These are phyloP conservation scores for Thera obeliscata DNA, from an alignment of 2,888 invertebrate genomes.

Conservation along the genomic window DNA sequence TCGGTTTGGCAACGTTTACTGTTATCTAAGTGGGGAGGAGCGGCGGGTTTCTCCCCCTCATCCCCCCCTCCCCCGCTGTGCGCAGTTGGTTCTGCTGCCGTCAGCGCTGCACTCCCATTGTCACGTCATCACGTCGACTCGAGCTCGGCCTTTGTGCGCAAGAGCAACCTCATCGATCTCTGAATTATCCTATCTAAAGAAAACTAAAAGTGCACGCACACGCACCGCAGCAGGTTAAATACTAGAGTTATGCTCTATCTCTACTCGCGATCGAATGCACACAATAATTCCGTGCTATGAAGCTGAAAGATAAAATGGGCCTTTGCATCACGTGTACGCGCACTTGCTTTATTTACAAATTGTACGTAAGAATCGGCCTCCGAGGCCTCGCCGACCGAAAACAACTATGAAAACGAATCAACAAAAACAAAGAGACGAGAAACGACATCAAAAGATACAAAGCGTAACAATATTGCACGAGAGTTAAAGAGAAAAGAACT, in stretches of 20 bases:
- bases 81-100: constrained; percentile 37
- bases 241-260: constrained; percentile 35
- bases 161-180: constrained; percentile 35
- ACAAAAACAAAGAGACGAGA: constrained; percentile 58
- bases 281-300: constrained; percentile 33
- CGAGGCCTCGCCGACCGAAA: constrained; percentile 64
- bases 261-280: constrained; percentile 38
- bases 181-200: constrained; percentile 39
- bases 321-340: constrained; percentile 36
- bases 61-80: constrained; percentile 43
- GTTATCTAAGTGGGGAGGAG: constrained; percentile 65
- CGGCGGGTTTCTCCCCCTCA: not conserved
- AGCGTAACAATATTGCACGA: constrained; percentile 83
- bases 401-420: constrained; percentile 56
- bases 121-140: constrained; percentile 34
- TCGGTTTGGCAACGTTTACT: constrained; percentile 79
- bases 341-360: constrained; percentile 38
- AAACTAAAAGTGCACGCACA: constrained; percentile 42
- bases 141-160: constrained; percentile 40
- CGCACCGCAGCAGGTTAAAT: constrained; percentile 29
- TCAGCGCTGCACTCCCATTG: constrained; percentile 31
- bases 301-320: constrained; percentile 33
- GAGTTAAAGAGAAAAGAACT: constrained; percentile 69
- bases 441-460: constrained; percentile 71
- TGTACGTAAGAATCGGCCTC: constrained; percentile 51